Percentiles rank a stretch among this genome's conserved stretches.
phyloP scores from a whole-genome alignment of 1,140 invertebrate genomes.

The Papilio xuthus region DNA sequence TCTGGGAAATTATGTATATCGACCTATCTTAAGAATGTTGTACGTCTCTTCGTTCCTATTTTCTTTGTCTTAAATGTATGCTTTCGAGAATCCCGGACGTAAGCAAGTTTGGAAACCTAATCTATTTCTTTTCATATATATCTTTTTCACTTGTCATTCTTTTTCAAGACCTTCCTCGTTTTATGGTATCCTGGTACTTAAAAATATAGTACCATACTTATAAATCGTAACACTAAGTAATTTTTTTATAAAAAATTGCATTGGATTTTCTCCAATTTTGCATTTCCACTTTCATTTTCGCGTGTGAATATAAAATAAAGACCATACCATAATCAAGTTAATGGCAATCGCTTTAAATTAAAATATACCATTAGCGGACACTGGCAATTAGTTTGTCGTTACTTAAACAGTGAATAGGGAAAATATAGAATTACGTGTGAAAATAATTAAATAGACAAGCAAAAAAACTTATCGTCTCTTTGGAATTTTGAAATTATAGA shows the following conservation, averaged over 20 bases:
- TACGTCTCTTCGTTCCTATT: too few relatives aligned
- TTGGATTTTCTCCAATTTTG: slow-evolving; percentile 1
- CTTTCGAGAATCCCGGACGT: too few relatives aligned
- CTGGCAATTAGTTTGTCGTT: background rate
- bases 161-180: too few relatives aligned
- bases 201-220: background rate
- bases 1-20: background rate
- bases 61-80: too few relatives aligned
- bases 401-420: slow-evolving; percentile 17
- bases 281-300: slow-evolving; percentile 19
- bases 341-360: slow-evolving; percentile 12
- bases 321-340: slow-evolving; percentile 10
- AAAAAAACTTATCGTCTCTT: background rate
- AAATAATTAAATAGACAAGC: background rate
- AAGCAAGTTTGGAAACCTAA: too few relatives aligned
- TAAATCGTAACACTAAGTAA: background rate
- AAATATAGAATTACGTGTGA: slow-evolving; percentile 15
- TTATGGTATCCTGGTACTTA: background rate
- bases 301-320: slow-evolving; percentile 19
- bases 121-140: too few relatives aligned
- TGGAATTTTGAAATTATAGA: too few relatives aligned
- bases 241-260: too few relatives aligned
- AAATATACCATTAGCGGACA: background rate
- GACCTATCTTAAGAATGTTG: too few relatives aligned
- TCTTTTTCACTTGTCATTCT: too few relatives aligned